Base-by-base conservation (phyloP, 2,113 vertebrate species). In the Odontesthes bonariensis region DNA sequence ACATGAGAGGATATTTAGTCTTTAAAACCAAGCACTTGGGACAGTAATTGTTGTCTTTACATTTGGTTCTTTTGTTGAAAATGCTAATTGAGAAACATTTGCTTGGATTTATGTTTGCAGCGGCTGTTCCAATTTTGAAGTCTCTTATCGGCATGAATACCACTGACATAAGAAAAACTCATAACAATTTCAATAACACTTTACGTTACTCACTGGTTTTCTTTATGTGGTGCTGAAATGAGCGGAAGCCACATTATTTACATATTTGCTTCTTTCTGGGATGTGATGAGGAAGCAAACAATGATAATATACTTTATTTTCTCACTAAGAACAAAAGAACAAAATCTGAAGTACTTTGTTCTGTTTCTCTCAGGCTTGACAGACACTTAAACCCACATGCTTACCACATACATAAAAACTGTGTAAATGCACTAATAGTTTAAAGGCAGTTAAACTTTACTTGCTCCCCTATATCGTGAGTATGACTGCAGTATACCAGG, bases 301-400 rank as follows among this genome's bases (percentile, higher is more conserved):
- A 33, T 64, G 52, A 77, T 54, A 31, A 14, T 53, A 42, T 44
- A 44, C 32, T 69, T 70, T 69, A n/a, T 72, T 65, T 75, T 49
- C 23, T 63, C 22, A 17, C 17, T 64, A 7, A 9, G 60, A 65
- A 73, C 10, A n/a, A 40, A 51, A 51, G 60, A 62, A 23, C 16
- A 47, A 74, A 68, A 69, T 8, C 12, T 55, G 22, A 23, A 51
- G 3, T 40, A 79, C 57, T 69, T 67, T 69, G 42, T 40, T 40
- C 44, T 62, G 57, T 58, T 77, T 67, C 76, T 17, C 6, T 71
- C 33, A 53, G 57, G 61, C 77, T 35, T 79, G 77, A 73, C 79
- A 69, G 68, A 56, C 9, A 6, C 19, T 52, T 19, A 49, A 27
- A 49, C 33, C 60, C 67, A 20, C 44, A 38, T 5, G 2, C 3